Evolutionary conservation across 1,140 invertebrate genomes (phyloP).

Genomic region (Zaprionus kolodkinae): DNA sequence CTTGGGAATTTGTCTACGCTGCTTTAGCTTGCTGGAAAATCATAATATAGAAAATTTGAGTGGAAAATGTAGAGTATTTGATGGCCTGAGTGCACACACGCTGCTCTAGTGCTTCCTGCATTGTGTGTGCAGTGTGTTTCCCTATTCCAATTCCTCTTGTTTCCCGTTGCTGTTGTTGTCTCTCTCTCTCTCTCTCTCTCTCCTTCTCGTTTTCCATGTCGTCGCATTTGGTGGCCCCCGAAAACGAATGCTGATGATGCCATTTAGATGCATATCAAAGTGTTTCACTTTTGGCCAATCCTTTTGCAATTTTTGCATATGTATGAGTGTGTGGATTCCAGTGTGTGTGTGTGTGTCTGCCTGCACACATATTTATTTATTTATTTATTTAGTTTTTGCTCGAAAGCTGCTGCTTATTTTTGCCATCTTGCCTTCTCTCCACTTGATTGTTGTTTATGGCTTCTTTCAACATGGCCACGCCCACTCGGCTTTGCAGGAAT

Average conservation of each 20-base stretch:
- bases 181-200: neutral
- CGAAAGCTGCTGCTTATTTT: slow-evolving; percentile 34
- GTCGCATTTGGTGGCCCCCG: slow-evolving; percentile 40
- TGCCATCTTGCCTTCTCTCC: slow-evolving; percentile 29
- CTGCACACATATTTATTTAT: slow-evolving; percentile 34
- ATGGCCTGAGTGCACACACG: neutral
- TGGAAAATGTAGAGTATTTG: neutral
- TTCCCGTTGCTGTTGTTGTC: slow-evolving; percentile 20
- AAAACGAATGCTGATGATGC: slow-evolving; percentile 74
- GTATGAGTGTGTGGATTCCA: slow-evolving; percentile 37
- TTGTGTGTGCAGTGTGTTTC: slow-evolving; percentile 1
- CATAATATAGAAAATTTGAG: neutral
- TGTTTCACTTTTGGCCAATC: slow-evolving; percentile 79
- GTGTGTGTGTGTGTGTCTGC: neutral
- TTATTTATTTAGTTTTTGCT: slow-evolving; percentile 56
- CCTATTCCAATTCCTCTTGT: slow-evolving; percentile 1
- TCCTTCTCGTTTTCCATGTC: slow-evolving; percentile 31
- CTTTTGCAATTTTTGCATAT: slow-evolving; percentile 76
- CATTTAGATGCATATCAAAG: slow-evolving; percentile 81
- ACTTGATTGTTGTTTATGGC: slow-evolving; percentile 76
- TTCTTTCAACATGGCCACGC: neutral
- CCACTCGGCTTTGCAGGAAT: slow-evolving; percentile 15
- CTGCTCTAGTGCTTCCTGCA: neutral
- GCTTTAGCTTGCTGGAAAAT: neutral
- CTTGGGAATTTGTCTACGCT: neutral